Conservation (phyloP, 2,888 invertebrate genomes). For the Xestia xanthographa region DNA sequence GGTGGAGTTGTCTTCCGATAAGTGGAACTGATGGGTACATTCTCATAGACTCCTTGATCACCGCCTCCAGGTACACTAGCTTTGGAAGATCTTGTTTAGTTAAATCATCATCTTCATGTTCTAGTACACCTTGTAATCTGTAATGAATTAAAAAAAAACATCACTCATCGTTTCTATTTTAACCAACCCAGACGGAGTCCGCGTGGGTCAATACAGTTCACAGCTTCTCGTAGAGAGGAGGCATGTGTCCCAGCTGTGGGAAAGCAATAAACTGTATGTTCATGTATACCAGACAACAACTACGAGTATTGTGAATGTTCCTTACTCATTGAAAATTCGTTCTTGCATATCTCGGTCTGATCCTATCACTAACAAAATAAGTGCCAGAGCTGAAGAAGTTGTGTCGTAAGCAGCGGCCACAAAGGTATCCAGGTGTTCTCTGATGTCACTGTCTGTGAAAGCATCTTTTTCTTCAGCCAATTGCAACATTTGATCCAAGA, state of each 20-base stretch:
- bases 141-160: background rate
- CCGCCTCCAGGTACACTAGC: background rate
- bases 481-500: too few species aligned
- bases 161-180: background rate
- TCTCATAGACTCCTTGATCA: background rate
- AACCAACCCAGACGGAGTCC: background rate
- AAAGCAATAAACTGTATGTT: background rate
- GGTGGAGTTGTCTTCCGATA: background rate
- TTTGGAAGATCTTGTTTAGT: background rate
- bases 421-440: too few species aligned
- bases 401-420: too few species aligned
- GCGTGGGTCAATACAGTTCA: background rate
- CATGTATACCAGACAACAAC: background rate
- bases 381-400: too few species aligned
- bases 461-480: too few species aligned
- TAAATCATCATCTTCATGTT: background rate
- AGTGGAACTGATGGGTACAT: background rate
- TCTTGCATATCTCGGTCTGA: too few species aligned
- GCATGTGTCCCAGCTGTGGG: background rate
- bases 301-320: constrained; percentile 20
- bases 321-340: too few species aligned
- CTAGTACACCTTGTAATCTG: background rate
- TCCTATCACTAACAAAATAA: too few species aligned
- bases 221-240: background rate
- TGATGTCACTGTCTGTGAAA: too few species aligned